Evolutionary conservation across 2,888 invertebrate genomes (phyloP).

Genomic region (Belgica antarctica): DNA sequence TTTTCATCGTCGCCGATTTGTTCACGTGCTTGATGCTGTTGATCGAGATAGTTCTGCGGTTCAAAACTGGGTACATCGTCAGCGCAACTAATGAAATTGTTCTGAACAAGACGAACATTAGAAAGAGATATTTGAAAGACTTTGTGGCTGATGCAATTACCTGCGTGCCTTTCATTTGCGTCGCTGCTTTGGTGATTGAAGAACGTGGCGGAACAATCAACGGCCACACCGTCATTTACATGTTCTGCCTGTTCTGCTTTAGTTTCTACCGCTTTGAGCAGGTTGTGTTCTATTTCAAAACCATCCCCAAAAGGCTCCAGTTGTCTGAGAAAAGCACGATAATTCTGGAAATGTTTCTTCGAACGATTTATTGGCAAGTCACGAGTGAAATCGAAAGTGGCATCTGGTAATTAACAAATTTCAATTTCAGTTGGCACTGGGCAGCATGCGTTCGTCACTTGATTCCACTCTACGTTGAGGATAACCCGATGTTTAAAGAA

Average conservation of each 20-base stretch:
- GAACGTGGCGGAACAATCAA: not conserved
- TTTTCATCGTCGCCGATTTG: no score
- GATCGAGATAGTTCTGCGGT: slow-evolving; percentile 20
- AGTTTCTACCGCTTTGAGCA: slow-evolving; percentile 16
- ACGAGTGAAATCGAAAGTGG: not conserved
- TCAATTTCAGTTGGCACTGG: slow-evolving; percentile 28
- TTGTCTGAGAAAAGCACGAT: not conserved
- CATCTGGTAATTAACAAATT: not conserved
- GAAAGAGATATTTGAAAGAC: not conserved
- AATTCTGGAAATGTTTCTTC: not conserved
- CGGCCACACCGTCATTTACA: not conserved
- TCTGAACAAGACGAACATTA: slow-evolving; percentile 11
- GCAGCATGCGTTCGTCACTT: slow-evolving; percentile 29
- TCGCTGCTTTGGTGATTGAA: not conserved
- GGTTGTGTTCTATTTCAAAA: not conserved
- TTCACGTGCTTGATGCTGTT: slow-evolving; percentile 12
- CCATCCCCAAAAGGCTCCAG: slow-evolving; percentile 24
- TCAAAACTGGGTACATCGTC: slow-evolving; percentile 34
- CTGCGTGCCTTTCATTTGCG: slow-evolving; percentile 7
- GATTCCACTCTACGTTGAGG: slow-evolving; percentile 11
- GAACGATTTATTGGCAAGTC: slow-evolving; percentile 7
- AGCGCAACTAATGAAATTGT: slow-evolving; percentile 40
- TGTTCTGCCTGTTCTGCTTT: not conserved
- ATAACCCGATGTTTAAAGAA: not conserved
- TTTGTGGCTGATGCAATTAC: slow-evolving; percentile 4